phyloP scores from a whole-genome alignment of 2,113 vertebrate genomes.

The Pluvianellus socialis region DNA sequence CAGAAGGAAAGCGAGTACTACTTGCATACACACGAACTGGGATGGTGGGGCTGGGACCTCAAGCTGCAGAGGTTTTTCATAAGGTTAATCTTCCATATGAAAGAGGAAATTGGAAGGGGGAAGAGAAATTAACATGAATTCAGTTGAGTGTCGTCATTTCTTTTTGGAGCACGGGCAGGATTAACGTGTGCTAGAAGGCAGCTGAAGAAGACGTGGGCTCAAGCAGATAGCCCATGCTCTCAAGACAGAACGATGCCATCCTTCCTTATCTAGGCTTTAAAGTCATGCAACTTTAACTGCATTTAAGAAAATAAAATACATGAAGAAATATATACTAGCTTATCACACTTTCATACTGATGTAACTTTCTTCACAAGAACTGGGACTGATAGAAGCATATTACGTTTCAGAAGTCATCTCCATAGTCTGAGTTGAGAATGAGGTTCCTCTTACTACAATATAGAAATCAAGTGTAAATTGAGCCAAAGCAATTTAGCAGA shows the following conservation, averaged over 20 bases:
- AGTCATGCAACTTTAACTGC: neutral
- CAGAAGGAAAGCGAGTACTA: neutral
- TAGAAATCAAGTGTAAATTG: neutral
- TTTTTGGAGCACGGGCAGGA: neutral
- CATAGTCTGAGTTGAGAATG: neutral
- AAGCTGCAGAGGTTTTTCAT: neutral
- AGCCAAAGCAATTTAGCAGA: neutral
- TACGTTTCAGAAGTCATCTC: neutral
- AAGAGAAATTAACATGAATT: neutral
- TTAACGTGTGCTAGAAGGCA: neutral
- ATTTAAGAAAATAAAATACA: neutral
- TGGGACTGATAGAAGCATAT: neutral
- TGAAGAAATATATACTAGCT: neutral
- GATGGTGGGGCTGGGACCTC: neutral
- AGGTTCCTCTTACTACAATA: neutral
- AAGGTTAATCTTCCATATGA: neutral
- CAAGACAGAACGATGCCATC: neutral
- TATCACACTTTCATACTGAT: neutral
- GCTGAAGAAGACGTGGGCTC: neutral
- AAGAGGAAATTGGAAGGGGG: neutral
- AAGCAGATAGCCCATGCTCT: neutral
- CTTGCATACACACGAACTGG: neutral
- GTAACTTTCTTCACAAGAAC: neutral
- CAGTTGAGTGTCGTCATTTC: neutral
- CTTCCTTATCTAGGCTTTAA: neutral